Percentiles rank a stretch among this genome's conserved stretches.
Conservation (phyloP, 2,888 invertebrate genomes). For the Drosophila parthenogenetica region DNA sequence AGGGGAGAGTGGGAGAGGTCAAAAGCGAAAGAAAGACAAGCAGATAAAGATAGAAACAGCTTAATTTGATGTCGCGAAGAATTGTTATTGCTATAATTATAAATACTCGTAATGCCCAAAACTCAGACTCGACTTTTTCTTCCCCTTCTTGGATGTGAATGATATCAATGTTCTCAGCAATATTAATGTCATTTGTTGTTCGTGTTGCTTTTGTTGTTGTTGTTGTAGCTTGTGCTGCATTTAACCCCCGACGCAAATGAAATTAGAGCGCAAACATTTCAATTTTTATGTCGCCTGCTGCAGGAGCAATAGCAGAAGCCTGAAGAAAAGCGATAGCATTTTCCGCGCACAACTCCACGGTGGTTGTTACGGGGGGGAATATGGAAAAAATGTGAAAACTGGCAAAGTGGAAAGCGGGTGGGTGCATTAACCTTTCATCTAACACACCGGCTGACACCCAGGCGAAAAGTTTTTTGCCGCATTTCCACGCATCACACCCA, state of each 20-base stretch:
- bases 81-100: slow-evolving; percentile 77
- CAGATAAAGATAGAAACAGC: slow-evolving; percentile 40
- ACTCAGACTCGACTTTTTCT: neutral
- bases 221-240: slow-evolving; percentile 48
- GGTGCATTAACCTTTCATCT: slow-evolving; percentile 57
- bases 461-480: slow-evolving; percentile 24
- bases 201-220: slow-evolving; percentile 34
- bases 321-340: slow-evolving; percentile 37
- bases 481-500: slow-evolving; percentile 30
- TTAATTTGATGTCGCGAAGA: slow-evolving; percentile 70
- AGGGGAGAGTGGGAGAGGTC: no score
- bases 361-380: slow-evolving; percentile 29
- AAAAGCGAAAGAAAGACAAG: neutral
- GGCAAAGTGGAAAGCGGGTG: slow-evolving; percentile 20
- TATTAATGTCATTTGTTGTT: slow-evolving; percentile 57
- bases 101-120: slow-evolving; percentile 51
- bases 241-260: slow-evolving; percentile 56
- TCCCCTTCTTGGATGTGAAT: neutral
- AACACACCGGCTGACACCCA: slow-evolving; percentile 52
- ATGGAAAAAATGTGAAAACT: neutral
- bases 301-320: slow-evolving; percentile 7
- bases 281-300: slow-evolving; percentile 46
- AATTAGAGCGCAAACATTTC: slow-evolving; percentile 66
- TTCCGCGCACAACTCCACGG: slow-evolving; percentile 18
- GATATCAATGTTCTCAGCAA: slow-evolving; percentile 68